Percentiles rank a stretch among this genome's conserved stretches.
Conservation (phyloP, 2,113 vertebrate species). For the Noctilio leporinus region DNA sequence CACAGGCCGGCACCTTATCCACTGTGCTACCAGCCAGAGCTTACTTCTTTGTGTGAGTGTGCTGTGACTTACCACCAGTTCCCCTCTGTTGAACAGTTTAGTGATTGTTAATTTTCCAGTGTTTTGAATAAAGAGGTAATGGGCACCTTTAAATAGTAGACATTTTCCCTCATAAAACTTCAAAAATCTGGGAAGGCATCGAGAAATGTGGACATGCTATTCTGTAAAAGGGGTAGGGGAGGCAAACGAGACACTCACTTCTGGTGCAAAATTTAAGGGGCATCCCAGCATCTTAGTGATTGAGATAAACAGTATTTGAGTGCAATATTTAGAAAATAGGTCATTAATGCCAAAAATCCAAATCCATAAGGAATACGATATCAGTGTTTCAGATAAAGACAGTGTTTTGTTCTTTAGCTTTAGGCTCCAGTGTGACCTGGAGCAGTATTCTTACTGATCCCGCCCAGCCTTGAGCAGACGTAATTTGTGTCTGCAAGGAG, state of each 20-base stretch:
- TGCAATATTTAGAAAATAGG: background rate
- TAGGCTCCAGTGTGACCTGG: background rate
- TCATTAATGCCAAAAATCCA: background rate
- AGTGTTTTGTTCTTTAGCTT: background rate
- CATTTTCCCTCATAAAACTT: background rate
- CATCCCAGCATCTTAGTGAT: background rate
- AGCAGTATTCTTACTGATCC: fast-evolving
- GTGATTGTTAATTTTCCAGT: background rate
- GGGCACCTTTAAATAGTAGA: background rate
- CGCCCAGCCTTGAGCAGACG: background rate
- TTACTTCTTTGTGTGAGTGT: background rate
- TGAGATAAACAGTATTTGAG: background rate
- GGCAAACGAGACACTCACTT: fast-evolving
- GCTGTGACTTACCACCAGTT: background rate
- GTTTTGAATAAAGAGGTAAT: background rate
- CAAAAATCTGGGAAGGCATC: background rate
- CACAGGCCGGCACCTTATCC: too few species aligned
- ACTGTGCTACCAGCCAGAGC: too few species aligned
- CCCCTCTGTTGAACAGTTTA: background rate
- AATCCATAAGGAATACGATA: background rate
- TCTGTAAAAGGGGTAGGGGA: background rate
- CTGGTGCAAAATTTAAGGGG: background rate
- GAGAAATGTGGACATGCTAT: background rate
- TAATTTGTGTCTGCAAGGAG: background rate
- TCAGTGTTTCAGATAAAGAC: background rate